Percentiles rank a stretch among this genome's conserved stretches.
phyloP scores from a whole-genome alignment of 2,797 vertebrate genomes.

The Graptemys geographica region DNA sequence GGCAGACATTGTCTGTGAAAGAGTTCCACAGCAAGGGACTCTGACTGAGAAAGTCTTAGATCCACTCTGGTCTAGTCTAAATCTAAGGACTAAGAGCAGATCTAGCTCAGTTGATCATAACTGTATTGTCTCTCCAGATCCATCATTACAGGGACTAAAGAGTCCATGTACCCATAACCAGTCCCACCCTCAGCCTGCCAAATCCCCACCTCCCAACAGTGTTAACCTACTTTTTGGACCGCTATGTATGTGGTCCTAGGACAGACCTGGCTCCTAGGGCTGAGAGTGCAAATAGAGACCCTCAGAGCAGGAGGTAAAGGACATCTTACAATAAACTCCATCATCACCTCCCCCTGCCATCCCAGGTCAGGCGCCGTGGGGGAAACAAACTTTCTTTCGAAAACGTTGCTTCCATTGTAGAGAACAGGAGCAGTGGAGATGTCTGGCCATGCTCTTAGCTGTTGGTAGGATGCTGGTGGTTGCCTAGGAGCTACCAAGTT shows the following conservation, averaged over 20 bases:
- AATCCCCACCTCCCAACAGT: not conserved
- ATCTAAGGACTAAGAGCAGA: not conserved
- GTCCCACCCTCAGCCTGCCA: not conserved
- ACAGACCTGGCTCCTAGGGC: not conserved
- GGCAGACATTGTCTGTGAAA: not conserved
- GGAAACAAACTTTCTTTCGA: not conserved
- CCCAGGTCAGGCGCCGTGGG: not conserved
- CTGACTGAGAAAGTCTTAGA: not conserved
- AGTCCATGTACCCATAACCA: not conserved
- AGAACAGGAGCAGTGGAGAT: not conserved
- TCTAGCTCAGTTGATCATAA: not conserved
- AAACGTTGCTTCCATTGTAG: not conserved
- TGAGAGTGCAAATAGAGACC: not conserved
- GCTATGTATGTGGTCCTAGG: not conserved
- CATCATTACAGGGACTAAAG: not conserved
- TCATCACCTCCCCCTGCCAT: not conserved
- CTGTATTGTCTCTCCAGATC: not conserved
- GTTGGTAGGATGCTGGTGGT: not conserved
- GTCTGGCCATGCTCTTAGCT: too few relatives aligned
- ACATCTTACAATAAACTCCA: not conserved
- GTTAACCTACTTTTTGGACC: not conserved
- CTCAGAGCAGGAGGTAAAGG: not conserved
- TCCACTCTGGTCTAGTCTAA: not conserved
- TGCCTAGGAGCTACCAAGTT: not conserved
- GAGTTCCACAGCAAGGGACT: not conserved